Evolutionary conservation across 2,888 invertebrate genomes (phyloP), one percentile per base, ranked within the genome.

Genomic region (Pandemis heparana): DNA sequence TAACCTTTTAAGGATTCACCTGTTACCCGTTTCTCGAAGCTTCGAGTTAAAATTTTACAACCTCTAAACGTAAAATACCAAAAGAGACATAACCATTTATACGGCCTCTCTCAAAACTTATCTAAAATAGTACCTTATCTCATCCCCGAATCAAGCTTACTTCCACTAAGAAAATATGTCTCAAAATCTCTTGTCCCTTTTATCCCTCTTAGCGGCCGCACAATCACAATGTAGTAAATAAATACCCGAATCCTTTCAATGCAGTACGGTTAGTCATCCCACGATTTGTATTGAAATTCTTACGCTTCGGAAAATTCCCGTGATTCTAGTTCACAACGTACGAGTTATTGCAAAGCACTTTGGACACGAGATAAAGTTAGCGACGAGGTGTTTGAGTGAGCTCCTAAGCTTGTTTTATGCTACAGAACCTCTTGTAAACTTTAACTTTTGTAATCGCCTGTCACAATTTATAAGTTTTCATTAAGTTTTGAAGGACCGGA

Each of bases 201-300:
- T 18, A 48, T 64, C 48, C 32, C 46, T 46, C 43, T 48, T 48
- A 48, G 43, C 32, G 32, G 16, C 18, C 53, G 38, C 39, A 12
- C 53, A 39, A 64, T 63, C 72, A 67, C 74, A 76, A 78, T 77
- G 73, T 77, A 77, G 60, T 74, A 71, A 77, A 79, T 77, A 79
- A 76, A 79, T 80, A 77, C 75, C 77, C 70, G 70, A 75, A 78
- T 75, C 73, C 77, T 78, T 76, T 77, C 77, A 72, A 71, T 80
- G 77, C 76, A 73, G 76, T 75, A 64, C 64, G 73, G 78, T 61
- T 61, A 10, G 77, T 79, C 79, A 77, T 69, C 79, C 70, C 76
- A 76, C 77, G 80, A 80, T 86, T 83, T 81, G 83, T 88, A 89
- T 89, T 87, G 87, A 48, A 84, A 87, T 88, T 87, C 85, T 86